These are phyloP conservation scores for Epinotia ramella DNA, from an alignment of 2,888 invertebrate species.

Conservation along the genomic window DNA sequence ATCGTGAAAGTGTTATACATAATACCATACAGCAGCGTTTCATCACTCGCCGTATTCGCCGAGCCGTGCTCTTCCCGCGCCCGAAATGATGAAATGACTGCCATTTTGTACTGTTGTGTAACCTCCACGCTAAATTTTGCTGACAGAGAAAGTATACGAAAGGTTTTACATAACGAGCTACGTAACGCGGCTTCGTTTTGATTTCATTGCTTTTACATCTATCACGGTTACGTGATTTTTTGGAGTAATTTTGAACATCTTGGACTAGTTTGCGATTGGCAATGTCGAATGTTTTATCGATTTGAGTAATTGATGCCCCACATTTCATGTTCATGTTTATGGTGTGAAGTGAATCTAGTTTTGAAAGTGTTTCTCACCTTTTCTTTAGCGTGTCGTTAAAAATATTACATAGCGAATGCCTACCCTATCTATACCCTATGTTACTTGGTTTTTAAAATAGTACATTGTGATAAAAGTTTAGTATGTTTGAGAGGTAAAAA, in stretches of 20 bases:
- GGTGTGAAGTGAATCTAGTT: background rate
- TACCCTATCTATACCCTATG: background rate
- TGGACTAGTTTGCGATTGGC: slow-evolving; percentile 50
- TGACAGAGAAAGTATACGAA: slow-evolving; percentile 85
- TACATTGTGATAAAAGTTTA: too few species aligned
- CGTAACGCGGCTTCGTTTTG: slow-evolving; percentile 83
- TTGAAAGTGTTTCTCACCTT: background rate
- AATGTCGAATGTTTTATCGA: slow-evolving; percentile 21
- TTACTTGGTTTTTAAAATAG: background rate
- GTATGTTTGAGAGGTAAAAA: too few species aligned
- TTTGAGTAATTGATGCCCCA: slow-evolving; percentile 25
- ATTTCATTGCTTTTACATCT: slow-evolving; percentile 83
- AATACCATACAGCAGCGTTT: slow-evolving; percentile 71
- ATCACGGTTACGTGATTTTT: slow-evolving; percentile 78
- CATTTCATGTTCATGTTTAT: slow-evolving; percentile 6
- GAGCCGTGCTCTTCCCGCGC: slow-evolving; percentile 73
- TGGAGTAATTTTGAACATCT: slow-evolving; percentile 67
- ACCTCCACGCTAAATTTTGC: slow-evolving; percentile 83
- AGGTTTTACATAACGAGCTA: slow-evolving; percentile 80
- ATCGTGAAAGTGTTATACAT: slow-evolving; percentile 51
- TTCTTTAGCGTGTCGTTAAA: background rate
- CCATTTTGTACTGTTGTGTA: slow-evolving; percentile 80
- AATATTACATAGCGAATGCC: background rate
- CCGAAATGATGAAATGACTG: slow-evolving; percentile 82
- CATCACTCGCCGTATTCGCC: slow-evolving; percentile 72